Evolutionary conservation across 1,140 invertebrate species (phyloP).

Genomic region (Neodiprion fabricii): DNA sequence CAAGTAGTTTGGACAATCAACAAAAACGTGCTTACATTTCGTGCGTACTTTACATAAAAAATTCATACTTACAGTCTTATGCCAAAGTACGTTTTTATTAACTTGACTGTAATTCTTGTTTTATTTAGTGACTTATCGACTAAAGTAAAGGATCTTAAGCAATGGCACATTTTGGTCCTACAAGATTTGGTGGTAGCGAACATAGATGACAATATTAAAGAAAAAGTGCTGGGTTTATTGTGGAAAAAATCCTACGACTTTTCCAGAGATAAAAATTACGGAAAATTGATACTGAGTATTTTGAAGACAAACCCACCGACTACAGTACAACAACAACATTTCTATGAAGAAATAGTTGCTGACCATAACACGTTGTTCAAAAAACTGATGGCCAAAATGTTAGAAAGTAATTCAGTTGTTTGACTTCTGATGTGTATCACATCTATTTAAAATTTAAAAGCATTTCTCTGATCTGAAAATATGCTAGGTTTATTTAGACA

Average conservation of each 20-base stretch:
- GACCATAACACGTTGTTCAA: constrained; percentile 43
- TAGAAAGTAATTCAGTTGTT: not conserved
- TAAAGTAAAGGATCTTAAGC: constrained; percentile 34
- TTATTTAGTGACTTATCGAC: constrained; percentile 39
- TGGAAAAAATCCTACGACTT: constrained; percentile 34
- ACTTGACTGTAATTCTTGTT: constrained; percentile 8
- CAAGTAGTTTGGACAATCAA: constrained; percentile 28
- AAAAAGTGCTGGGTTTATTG: constrained; percentile 36
- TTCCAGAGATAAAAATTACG: constrained; percentile 41
- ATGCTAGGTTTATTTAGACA: too few species aligned
- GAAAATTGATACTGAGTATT: constrained; percentile 39
- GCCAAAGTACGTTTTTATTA: not conserved
- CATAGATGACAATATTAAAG: constrained; percentile 28
- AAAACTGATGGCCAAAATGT: constrained; percentile 34
- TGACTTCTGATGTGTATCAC: too few species aligned
- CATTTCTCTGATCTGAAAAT: too few species aligned
- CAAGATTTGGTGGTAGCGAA: constrained; percentile 31
- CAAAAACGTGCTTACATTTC: constrained; percentile 29
- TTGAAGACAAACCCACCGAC: constrained; percentile 37
- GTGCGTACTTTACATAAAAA: constrained; percentile 29
- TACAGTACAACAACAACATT: constrained; percentile 33
- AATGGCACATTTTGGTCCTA: constrained; percentile 43
- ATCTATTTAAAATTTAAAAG: too few species aligned
- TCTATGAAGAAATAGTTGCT: constrained; percentile 35
- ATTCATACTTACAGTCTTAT: not conserved